Percentiles rank a stretch among this genome's conserved stretches.
Conservation (phyloP, 2,797 vertebrate species). For the Myripristis jacobus region DNA sequence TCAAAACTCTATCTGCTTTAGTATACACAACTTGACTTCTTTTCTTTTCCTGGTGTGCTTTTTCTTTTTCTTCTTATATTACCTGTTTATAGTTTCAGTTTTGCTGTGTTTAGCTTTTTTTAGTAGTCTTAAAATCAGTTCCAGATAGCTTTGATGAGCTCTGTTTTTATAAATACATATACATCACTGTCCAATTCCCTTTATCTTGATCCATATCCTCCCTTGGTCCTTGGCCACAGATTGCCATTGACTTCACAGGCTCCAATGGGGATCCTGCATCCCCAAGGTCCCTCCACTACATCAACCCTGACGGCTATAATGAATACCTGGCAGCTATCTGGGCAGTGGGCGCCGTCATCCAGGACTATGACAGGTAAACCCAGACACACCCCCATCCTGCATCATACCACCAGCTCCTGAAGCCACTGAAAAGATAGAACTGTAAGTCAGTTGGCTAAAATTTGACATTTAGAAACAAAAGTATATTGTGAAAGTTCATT, state of each 20-base stretch:
- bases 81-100: too few relatives aligned
- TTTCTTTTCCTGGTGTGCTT: too few relatives aligned
- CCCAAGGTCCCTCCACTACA: slow-evolving; percentile 91
- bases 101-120: too few relatives aligned
- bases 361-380: slow-evolving; percentile 91
- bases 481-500: too few relatives aligned
- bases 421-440: background rate
- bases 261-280: slow-evolving; percentile 91
- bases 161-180: too few relatives aligned
- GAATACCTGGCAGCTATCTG: slow-evolving; percentile 93
- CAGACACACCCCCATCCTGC: background rate
- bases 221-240: slow-evolving; percentile 73
- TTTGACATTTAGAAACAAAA: background rate
- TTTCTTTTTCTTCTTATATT: too few relatives aligned
- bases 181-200: slow-evolving; percentile 2
- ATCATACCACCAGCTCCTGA: background rate
- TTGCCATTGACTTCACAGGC: slow-evolving; percentile 94
- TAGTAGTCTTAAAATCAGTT: too few relatives aligned
- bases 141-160: too few relatives aligned
- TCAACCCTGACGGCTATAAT: slow-evolving; percentile 91
- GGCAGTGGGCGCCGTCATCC: slow-evolving; percentile 91
- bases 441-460: background rate
- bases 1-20: too few relatives aligned
- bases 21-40: too few relatives aligned
- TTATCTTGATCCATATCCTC: background rate